A percentile compares a stretch with the other conserved stretches of the same genome.
Conservation (phyloP, 2,113 vertebrate genomes). For the Vanacampus margaritifer region DNA sequence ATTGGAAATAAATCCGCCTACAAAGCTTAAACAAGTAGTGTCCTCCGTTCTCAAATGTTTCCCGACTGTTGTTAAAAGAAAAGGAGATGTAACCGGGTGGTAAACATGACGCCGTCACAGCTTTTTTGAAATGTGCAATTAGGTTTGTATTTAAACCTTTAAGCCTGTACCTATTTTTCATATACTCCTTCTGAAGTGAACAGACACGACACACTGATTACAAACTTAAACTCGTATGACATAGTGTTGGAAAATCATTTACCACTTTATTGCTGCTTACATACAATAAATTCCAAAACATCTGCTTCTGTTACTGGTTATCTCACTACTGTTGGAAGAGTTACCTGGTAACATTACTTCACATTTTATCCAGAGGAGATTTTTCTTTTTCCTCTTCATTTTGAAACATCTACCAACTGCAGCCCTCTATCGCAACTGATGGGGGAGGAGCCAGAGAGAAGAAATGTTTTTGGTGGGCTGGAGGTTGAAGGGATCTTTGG, state of each 20-base stretch:
- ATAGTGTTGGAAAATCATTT: conserved; percentile 17
- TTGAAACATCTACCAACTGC: conserved; percentile 42
- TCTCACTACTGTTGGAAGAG: neutral
- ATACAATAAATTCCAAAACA: neutral
- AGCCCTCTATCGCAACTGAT: conserved; percentile 49
- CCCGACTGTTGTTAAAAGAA: too few relatives aligned
- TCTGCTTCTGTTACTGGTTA: conserved; percentile 4
- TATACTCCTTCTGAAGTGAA: too few relatives aligned
- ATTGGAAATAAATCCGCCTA: too few relatives aligned
- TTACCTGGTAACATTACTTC: conserved; percentile 65
- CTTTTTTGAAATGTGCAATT: too few relatives aligned
- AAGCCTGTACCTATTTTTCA: too few relatives aligned
- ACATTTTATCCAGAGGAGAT: conserved; percentile 63
- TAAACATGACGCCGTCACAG: too few relatives aligned
- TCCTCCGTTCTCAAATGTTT: too few relatives aligned
- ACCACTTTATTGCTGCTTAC: neutral
- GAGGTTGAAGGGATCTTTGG: conserved; percentile 54
- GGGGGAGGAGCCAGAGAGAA: conserved; percentile 60
- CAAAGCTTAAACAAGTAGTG: too few relatives aligned
- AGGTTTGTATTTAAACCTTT: too few relatives aligned
- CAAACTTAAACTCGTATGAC: neutral
- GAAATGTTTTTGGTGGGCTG: conserved; percentile 25
- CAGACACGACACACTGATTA: too few relatives aligned
- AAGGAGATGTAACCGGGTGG: too few relatives aligned
- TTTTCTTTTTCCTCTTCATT: conserved; percentile 62